A percentile compares a stretch with the other conserved stretches of the same genome.
phyloP scores from a whole-genome alignment of 2,113 vertebrate species.

The Sinocyclocheilus rhinocerous region DNA sequence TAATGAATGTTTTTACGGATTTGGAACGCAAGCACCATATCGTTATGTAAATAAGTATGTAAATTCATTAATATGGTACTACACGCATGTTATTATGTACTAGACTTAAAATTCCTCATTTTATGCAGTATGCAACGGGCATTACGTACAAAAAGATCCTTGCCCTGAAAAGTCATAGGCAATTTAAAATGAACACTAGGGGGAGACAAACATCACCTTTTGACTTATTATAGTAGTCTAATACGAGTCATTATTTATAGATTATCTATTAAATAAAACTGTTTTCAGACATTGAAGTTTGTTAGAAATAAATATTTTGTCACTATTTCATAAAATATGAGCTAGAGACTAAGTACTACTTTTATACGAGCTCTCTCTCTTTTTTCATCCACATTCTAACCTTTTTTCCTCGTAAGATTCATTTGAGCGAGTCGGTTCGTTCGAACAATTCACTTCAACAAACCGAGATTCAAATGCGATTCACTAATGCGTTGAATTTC shows the following conservation, averaged over 20 bases:
- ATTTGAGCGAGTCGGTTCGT: background rate
- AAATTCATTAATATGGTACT: background rate
- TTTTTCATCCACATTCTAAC: background rate
- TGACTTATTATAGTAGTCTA: background rate
- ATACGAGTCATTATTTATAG: background rate
- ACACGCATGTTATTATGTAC: background rate
- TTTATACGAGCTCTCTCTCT: background rate
- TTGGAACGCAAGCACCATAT: background rate
- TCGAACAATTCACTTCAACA: background rate
- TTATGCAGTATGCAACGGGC: background rate
- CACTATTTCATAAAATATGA: background rate
- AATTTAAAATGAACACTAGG: background rate
- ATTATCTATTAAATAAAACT: background rate
- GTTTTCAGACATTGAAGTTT: background rate
- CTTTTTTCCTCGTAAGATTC: background rate
- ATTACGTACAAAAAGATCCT: background rate
- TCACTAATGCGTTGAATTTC: background rate
- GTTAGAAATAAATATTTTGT: background rate
- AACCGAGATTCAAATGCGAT: background rate
- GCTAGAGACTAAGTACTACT: background rate
- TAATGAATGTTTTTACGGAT: background rate
- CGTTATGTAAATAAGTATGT: background rate
- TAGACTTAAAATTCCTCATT: background rate
- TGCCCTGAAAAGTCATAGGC: background rate
- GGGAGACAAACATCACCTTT: slow-evolving; percentile 21